A percentile compares a stretch with the other conserved stretches of the same genome.
Conservation (phyloP, 2,888 invertebrate species). For the Drosophila affinis region DNA sequence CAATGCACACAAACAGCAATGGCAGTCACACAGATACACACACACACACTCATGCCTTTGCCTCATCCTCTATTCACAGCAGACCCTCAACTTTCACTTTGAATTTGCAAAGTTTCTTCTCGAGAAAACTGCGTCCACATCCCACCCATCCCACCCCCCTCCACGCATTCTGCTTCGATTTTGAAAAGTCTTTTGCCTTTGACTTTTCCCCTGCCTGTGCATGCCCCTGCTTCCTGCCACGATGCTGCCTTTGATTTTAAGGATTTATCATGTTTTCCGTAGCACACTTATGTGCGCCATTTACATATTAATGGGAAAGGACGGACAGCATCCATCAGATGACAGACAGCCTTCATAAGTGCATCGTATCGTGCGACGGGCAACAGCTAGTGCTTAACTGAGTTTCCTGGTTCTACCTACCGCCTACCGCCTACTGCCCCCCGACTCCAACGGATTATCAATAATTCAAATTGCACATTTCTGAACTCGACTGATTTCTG, state of each 20-base stretch:
- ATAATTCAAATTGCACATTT: constrained; percentile 68
- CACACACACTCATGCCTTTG: constrained; percentile 5
- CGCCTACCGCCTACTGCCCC: not conserved
- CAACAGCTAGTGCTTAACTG: constrained; percentile 1
- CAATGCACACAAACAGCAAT: constrained; percentile 61
- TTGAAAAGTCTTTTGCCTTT: constrained; percentile 32
- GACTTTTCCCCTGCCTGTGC: constrained; percentile 10
- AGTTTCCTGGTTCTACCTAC: not conserved
- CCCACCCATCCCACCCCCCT: not conserved
- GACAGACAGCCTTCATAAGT: constrained; percentile 44
- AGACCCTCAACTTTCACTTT: constrained; percentile 73
- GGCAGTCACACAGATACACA: constrained; percentile 12
- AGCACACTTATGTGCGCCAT: constrained; percentile 73
- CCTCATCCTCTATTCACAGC: constrained; percentile 33
- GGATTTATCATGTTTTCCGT: constrained; percentile 72
- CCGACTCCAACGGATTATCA: constrained; percentile 51
- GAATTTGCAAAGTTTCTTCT: constrained; percentile 70
- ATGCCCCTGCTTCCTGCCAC: not conserved
- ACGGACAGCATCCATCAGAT: constrained; percentile 21
- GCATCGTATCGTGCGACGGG: not conserved
- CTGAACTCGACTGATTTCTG: constrained; percentile 29
- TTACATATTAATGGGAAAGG: constrained; percentile 71
- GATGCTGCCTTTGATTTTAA: constrained; percentile 71
- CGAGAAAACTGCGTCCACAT: not conserved
- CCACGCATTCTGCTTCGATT: constrained; percentile 19